phyloP scores from a whole-genome alignment of 2,113 vertebrate species.

The Sceloporus tristichus region DNA sequence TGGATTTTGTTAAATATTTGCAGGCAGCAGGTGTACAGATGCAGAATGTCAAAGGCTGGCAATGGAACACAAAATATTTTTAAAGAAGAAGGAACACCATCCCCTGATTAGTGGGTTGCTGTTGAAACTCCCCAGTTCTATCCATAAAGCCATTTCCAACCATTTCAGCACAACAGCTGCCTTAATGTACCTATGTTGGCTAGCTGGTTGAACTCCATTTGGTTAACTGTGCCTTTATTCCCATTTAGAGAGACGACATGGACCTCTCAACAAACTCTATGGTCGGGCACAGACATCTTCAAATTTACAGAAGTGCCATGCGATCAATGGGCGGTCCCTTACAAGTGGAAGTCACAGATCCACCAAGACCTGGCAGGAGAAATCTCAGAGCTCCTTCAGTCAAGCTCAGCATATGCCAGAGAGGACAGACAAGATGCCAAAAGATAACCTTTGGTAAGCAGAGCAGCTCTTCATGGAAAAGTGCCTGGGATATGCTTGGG shows the following conservation, averaged over 20 bases:
- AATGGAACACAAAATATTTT: not conserved
- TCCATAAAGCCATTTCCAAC: not conserved
- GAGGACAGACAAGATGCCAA: constrained; percentile 83
- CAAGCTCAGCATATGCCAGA: constrained; percentile 80
- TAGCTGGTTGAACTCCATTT: not conserved
- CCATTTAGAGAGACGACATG: constrained; percentile 86
- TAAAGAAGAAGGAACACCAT: not conserved
- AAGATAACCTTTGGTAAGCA: constrained; percentile 88
- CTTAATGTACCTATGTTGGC: not conserved
- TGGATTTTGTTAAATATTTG: not conserved
- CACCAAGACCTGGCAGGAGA: constrained; percentile 78
- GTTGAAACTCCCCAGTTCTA: not conserved
- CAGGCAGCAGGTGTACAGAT: not conserved
- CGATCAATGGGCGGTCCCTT: constrained; percentile 81
- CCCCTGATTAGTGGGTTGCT: not conserved
- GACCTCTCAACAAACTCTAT: constrained; percentile 88
- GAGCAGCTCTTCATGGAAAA: not conserved
- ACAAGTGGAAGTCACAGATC: constrained; percentile 71
- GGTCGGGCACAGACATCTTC: constrained; percentile 80
- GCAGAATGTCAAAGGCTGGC: not conserved
- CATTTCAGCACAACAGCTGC: not conserved
- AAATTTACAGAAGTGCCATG: constrained; percentile 82
- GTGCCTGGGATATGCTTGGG: not conserved
- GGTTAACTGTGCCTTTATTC: rapidly evolving
- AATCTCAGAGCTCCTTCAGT: constrained; percentile 70